Evolutionary conservation across 1,140 invertebrate genomes (phyloP).

Genomic region (Ooceraea biroi): DNA sequence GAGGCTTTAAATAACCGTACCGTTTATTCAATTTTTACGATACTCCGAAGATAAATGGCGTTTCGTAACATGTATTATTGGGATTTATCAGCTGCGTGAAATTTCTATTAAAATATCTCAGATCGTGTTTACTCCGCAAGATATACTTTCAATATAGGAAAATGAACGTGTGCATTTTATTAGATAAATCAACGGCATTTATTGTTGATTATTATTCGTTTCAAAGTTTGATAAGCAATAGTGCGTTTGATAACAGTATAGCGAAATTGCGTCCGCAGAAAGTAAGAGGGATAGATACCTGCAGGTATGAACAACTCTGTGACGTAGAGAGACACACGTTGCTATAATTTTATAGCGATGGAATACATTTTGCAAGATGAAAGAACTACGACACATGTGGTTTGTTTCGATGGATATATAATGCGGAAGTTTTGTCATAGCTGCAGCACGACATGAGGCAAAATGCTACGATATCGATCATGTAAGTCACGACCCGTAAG

Average conservation of each 20-base stretch:
- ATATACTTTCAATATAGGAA: no score
- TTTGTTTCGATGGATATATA: slow-evolving; percentile 42
- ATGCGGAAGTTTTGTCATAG: slow-evolving; percentile 54
- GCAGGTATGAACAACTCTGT: background rate
- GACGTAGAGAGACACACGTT: background rate
- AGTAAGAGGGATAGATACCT: background rate
- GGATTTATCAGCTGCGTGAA: no score
- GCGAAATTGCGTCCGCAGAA: background rate
- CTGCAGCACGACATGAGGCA: slow-evolving; percentile 35
- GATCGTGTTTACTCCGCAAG: no score
- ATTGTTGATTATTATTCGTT: background rate
- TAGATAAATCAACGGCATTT: background rate
- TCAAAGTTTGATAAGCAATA: background rate
- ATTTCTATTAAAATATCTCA: no score
- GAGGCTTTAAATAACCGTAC: no score
- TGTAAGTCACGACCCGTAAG: slow-evolving; percentile 42
- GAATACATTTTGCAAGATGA: slow-evolving; percentile 3
- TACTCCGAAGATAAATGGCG: no score
- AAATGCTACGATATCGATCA: slow-evolving; percentile 59
- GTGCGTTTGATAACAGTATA: background rate
- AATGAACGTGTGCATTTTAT: background rate
- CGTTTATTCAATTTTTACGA: no score
- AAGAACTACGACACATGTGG: background rate
- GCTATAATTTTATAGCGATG: background rate
- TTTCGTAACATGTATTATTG: no score